These are phyloP conservation scores for Trichogramma dendrolimi DNA, from an alignment of 2,888 invertebrate genomes.

Conservation along the genomic window DNA sequence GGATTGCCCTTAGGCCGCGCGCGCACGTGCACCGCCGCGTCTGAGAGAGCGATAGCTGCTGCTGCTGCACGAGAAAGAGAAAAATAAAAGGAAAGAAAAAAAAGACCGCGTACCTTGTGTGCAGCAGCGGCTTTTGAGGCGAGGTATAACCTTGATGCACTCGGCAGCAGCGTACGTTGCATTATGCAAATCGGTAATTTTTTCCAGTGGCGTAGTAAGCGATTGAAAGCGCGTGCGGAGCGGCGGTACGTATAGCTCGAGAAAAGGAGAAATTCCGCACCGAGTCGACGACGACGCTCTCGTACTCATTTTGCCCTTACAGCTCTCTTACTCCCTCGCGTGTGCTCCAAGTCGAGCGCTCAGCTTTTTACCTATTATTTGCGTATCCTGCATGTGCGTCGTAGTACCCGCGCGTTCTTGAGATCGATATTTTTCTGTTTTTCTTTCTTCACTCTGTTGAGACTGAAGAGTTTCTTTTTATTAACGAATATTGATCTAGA, in stretches of 20 bases:
- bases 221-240: neutral
- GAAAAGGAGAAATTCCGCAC: neutral
- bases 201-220: slow-evolving; percentile 7
- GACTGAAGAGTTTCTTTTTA: neutral
- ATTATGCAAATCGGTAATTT: slow-evolving; percentile 29
- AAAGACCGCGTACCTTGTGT: neutral
- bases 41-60: no score
- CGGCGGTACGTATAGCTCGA: no score
- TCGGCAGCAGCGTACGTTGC: slow-evolving; percentile 18
- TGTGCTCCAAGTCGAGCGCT: no score
- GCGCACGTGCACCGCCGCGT: neutral
- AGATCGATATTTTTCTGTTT: neutral
- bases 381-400: slow-evolving; percentile 2
- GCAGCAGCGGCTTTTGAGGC: neutral
- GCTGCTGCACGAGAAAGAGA: neutral
- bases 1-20: slow-evolving; percentile 6
- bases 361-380: slow-evolving; percentile 18
- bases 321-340: neutral
- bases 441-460: neutral
- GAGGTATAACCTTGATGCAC: neutral
- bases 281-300: neutral
- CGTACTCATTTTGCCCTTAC: slow-evolving; percentile 8
- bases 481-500: slow-evolving; percentile 21
- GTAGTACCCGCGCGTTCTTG: neutral
- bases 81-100: slow-evolving; percentile 13